Evolutionary conservation across 2,113 vertebrate genomes (phyloP).

Genomic region (Mobula birostris): DNA sequence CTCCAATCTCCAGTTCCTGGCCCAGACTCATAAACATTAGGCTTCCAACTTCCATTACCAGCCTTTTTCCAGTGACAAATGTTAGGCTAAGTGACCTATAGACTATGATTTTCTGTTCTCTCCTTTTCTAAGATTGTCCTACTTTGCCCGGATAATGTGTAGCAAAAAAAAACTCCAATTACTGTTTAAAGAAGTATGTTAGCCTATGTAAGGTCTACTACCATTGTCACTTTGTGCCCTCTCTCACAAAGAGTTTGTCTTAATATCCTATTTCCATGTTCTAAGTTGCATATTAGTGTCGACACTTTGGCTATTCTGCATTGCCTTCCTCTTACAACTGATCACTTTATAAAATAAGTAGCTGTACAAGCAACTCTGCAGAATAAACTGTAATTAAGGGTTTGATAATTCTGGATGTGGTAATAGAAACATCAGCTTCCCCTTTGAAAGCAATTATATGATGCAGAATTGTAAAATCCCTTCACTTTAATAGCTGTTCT

Average conservation of each 20-base stretch:
- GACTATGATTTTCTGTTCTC: too few species aligned
- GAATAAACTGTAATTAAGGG: neutral
- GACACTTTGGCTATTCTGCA: neutral
- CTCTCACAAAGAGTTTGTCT: neutral
- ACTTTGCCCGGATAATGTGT: neutral
- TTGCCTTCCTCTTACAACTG: neutral
- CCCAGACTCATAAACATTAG: too few species aligned
- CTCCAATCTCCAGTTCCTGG: too few species aligned
- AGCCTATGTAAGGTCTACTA: neutral
- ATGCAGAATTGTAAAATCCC: neutral
- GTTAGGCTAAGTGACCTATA: too few species aligned
- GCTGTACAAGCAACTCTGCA: neutral
- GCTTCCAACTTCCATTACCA: too few species aligned
- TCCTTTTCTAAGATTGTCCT: neutral
- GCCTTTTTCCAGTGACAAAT: too few species aligned
- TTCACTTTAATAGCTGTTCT: neutral
- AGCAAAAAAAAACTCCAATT: neutral
- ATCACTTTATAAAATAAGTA: neutral
- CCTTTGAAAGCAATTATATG: neutral
- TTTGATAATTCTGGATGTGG: neutral
- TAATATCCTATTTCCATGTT: neutral
- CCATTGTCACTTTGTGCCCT: neutral
- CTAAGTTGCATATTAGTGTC: neutral
- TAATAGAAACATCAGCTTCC: neutral
- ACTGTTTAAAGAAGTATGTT: neutral